A percentile compares a stretch with the other conserved stretches of the same genome.
These are phyloP conservation scores for Himalopsyche kuldschensis DNA, from an alignment of 2,888 invertebrate genomes.

Conservation along the genomic window DNA sequence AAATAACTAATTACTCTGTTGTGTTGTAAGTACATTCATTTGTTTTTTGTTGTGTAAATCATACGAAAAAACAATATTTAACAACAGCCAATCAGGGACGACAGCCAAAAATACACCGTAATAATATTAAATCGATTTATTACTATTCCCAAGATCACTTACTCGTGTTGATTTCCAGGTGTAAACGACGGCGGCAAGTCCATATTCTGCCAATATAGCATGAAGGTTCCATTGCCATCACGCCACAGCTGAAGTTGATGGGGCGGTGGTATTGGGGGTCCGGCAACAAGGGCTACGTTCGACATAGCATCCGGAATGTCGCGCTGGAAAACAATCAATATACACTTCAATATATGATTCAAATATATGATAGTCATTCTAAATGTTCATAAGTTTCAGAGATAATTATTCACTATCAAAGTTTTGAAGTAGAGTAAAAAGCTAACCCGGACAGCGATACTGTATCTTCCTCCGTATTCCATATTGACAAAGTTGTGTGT, in stretches of 20 bases:
- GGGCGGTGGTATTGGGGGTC: constrained; percentile 65
- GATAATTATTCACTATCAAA: neutral
- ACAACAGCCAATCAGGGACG: too few species aligned
- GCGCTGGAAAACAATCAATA: constrained; percentile 43
- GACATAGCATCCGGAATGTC: constrained; percentile 45
- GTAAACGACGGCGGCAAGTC: neutral
- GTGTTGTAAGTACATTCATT: too few species aligned
- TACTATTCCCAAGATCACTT: neutral
- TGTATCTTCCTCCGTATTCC: constrained; percentile 58
- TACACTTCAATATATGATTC: neutral
- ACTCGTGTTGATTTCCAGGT: constrained; percentile 11
- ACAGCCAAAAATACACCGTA: too few species aligned
- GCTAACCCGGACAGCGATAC: constrained; percentile 53
- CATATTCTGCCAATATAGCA: constrained; percentile 62
- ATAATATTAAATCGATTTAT: too few species aligned
- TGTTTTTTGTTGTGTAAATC: too few species aligned
- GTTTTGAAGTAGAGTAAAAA: neutral
- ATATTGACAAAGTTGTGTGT: constrained; percentile 59
- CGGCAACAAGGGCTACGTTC: constrained; percentile 55
- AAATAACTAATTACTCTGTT: too few species aligned
- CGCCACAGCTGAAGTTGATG: constrained; percentile 63
- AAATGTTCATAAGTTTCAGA: neutral
- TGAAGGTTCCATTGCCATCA: constrained; percentile 63
- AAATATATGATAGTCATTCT: neutral
- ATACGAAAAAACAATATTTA: too few species aligned